These are phyloP conservation scores for Heterohyrax brucei DNA, from an alignment of 2,797 vertebrate genomes.

Conservation along the genomic window DNA sequence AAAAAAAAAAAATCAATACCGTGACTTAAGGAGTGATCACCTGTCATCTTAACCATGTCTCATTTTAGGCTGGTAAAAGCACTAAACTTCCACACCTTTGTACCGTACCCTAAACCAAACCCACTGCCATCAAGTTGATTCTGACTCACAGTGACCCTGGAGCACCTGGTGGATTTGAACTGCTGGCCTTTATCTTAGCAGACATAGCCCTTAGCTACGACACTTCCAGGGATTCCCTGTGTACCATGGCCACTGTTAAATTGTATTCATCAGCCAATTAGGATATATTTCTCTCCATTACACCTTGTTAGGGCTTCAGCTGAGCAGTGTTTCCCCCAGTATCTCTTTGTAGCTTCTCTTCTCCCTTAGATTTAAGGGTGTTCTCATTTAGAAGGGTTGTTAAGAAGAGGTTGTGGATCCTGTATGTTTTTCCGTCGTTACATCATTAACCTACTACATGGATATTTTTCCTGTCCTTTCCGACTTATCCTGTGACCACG, in stretches of 20 bases:
- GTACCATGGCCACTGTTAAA: neutral
- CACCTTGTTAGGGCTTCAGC: neutral
- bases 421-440: constrained; percentile 48
- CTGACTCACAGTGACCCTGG: too few species aligned
- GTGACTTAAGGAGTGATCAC: constrained; percentile 8
- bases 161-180: too few species aligned
- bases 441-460: constrained; percentile 64
- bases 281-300: constrained; percentile 11
- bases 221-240: neutral
- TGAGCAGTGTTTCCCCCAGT: neutral
- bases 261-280: neutral
- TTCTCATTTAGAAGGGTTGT: constrained; percentile 45
- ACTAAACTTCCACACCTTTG: constrained; percentile 27
- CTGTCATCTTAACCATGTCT: constrained; percentile 61
- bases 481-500: constrained; percentile 65
- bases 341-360: constrained; percentile 35
- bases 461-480: constrained; percentile 62
- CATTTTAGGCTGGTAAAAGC: constrained; percentile 60
- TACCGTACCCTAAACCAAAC: neutral
- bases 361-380: neutral
- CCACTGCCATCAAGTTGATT: too few species aligned
- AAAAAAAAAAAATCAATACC: constrained; percentile 52
- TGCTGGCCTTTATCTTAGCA: too few species aligned
- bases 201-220: too few species aligned
- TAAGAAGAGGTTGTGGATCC: constrained; percentile 12